Evolutionary conservation across 2,888 invertebrate genomes (phyloP), one percentile per base, ranked within the genome.

Genomic region (Schizaphis graminum): DNA sequence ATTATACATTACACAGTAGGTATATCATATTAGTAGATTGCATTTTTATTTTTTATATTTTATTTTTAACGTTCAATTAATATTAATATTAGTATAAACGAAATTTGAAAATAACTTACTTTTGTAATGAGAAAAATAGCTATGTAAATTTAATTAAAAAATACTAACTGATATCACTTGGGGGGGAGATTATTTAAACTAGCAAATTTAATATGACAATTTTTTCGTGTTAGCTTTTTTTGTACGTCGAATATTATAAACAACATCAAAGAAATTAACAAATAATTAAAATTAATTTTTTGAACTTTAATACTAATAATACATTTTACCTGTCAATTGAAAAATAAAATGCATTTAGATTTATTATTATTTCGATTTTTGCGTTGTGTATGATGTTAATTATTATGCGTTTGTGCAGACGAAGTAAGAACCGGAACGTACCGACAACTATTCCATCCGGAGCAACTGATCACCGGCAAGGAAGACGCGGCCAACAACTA

Each of bases 401-500:
- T 77, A 77, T 77, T 35, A 24, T 77, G 21, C 21, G 7, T 35
- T 35, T 77, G 21, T 24, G 26, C 95, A 96, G 98, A 98, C 96
- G 98, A 98, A 96, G 98, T 98, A 95, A 97, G 98, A 95, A 98
- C 98, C 94, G 98, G 77, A 77, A 77, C 77, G 98, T 99, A 99
- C 97, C 97, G 98, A 95, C 98, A 98, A 96, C 97, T 99, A 96
- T 99, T 99, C 97, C 99, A 99, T 96, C 99, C 99, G 95, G 99
- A 99, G 96, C 99, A 99, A 96, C 97, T 99, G 96, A 98, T 99
- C 96, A 98, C 98, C 95, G 99, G 99, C 95, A 99, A 99, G 96
- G 99, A 99, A 96, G 99, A 99, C 96, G 99, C 99, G 90, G 99
- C 99, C 95, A 99, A 99, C 96, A 99, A 99, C 97, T 99, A 99